Percentiles rank a stretch among this genome's conserved stretches.
Evolutionary conservation across 2,888 invertebrate species (phyloP).

Genomic region (Scrobipalpa atriplicella): DNA sequence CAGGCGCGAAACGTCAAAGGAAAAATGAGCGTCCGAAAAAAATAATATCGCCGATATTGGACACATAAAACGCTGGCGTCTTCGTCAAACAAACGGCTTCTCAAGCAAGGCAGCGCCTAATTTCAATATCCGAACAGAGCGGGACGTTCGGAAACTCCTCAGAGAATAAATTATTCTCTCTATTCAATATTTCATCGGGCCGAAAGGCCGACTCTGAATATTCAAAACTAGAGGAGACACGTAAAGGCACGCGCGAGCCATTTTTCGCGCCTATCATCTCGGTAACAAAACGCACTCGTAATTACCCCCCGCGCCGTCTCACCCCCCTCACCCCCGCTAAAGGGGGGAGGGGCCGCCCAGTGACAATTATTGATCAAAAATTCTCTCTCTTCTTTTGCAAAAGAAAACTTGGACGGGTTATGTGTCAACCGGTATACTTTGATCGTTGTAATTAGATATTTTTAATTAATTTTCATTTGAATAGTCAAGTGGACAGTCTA

Average conservation of each 20-base stretch:
- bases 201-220: slow-evolving; percentile 79
- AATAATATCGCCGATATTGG: slow-evolving; percentile 51
- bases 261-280: slow-evolving; percentile 83
- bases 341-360: slow-evolving; percentile 77
- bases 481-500: no score
- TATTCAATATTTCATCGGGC: slow-evolving; percentile 82
- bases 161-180: slow-evolving; percentile 80
- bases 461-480: slow-evolving; percentile 46
- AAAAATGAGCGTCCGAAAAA: slow-evolving; percentile 40
- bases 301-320: slow-evolving; percentile 67
- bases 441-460: slow-evolving; percentile 78
- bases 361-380: slow-evolving; percentile 88
- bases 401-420: slow-evolving; percentile 84
- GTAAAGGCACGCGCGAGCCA: slow-evolving; percentile 82
- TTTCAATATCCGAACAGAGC: slow-evolving; percentile 80
- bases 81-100: slow-evolving; percentile 76
- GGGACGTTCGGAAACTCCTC: slow-evolving; percentile 77
- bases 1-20: slow-evolving; percentile 28
- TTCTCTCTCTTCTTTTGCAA: slow-evolving; percentile 85
- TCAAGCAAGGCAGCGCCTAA: slow-evolving; percentile 79
- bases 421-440: slow-evolving; percentile 75
- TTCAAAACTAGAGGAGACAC: slow-evolving; percentile 82
- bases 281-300: slow-evolving; percentile 83
- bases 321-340: slow-evolving; percentile 47
- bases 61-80: slow-evolving; percentile 38